phyloP scores from a whole-genome alignment of 1,140 invertebrate genomes.

The Solen grandis region DNA sequence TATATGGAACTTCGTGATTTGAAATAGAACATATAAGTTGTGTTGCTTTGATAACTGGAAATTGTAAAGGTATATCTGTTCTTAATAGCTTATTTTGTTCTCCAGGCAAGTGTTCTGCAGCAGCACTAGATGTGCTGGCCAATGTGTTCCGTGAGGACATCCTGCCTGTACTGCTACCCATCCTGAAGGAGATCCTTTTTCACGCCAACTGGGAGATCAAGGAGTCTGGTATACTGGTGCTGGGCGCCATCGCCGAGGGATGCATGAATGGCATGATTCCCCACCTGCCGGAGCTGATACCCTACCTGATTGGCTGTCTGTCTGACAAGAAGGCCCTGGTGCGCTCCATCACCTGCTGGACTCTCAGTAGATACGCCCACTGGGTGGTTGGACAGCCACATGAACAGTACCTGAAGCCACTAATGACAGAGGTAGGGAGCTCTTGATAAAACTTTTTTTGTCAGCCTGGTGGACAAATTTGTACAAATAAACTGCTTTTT shows the following conservation, averaged over 20 bases:
- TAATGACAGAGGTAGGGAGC: slow-evolving; percentile 94
- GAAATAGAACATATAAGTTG: too few relatives aligned
- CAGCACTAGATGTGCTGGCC: slow-evolving; percentile 97
- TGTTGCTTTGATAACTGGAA: too few relatives aligned
- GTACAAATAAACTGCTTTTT: not conserved
- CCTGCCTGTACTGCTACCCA: slow-evolving; percentile 95
- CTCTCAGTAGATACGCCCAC: slow-evolving; percentile 97
- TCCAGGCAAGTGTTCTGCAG: slow-evolving; percentile 96
- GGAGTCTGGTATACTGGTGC: slow-evolving; percentile 96
- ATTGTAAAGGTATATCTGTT: too few relatives aligned
- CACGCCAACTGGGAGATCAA: slow-evolving; percentile 98
- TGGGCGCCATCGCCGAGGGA: slow-evolving; percentile 99
- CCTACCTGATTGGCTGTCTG: slow-evolving; percentile 95
- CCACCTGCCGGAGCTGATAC: slow-evolving; percentile 97
- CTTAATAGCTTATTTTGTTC: too few relatives aligned
- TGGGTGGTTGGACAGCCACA: slow-evolving; percentile 98
- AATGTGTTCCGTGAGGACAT: slow-evolving; percentile 98
- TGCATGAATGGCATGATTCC: slow-evolving; percentile 98
- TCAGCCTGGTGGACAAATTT: not conserved
- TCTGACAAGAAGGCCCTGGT: slow-evolving; percentile 98
- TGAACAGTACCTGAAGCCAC: slow-evolving; percentile 94
- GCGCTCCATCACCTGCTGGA: slow-evolving; percentile 99
- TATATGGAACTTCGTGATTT: too few relatives aligned
- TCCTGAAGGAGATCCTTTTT: slow-evolving; percentile 97
- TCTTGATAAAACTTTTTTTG: not conserved